phyloP scores from a whole-genome alignment of 2,888 invertebrate genomes.

The Pyralis farinalis region DNA sequence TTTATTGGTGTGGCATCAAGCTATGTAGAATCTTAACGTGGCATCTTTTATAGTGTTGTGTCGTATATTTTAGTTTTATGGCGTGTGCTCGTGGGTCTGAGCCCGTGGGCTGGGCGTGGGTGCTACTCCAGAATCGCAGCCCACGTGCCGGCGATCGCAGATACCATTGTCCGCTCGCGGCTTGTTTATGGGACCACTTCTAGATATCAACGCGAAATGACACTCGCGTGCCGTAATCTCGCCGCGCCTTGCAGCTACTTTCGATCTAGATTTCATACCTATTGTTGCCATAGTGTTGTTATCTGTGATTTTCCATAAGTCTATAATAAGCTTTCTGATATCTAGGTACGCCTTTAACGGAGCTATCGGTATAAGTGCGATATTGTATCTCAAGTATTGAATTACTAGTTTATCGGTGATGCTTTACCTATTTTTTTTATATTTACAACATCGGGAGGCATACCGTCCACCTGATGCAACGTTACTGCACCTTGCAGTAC shows the following conservation, averaged over 20 bases:
- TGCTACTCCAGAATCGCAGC: conserved; percentile 70
- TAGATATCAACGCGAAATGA: conserved; percentile 56
- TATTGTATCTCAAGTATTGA: no score
- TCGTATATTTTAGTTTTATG: conserved; percentile 68
- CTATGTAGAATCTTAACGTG: conserved; percentile 60
- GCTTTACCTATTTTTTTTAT: no score
- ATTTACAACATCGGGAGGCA: no score
- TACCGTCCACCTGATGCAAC: no score
- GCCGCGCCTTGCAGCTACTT: conserved; percentile 22
- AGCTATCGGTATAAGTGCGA: no score
- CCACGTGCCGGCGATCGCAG: conserved; percentile 68
- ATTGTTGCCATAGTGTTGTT: no score
- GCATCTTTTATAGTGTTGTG: conserved; percentile 61
- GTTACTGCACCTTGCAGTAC: no score
- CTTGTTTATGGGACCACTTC: conserved; percentile 64
- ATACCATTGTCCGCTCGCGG: conserved; percentile 65
- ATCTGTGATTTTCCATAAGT: no score
- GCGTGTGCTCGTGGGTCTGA: conserved; percentile 37
- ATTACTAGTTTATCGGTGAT: no score
- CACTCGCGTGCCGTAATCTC: conserved; percentile 53
- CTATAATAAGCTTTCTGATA: conserved; percentile 1
- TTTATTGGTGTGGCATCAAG: conserved; percentile 56
- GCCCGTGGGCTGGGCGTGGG: conserved; percentile 57
- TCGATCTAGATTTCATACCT: conserved; percentile 18
- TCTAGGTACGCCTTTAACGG: no score